Evolutionary conservation across 1,140 invertebrate genomes (phyloP), one percentile per base, ranked within the genome.

Genomic region (Drosophila mayri): DNA sequence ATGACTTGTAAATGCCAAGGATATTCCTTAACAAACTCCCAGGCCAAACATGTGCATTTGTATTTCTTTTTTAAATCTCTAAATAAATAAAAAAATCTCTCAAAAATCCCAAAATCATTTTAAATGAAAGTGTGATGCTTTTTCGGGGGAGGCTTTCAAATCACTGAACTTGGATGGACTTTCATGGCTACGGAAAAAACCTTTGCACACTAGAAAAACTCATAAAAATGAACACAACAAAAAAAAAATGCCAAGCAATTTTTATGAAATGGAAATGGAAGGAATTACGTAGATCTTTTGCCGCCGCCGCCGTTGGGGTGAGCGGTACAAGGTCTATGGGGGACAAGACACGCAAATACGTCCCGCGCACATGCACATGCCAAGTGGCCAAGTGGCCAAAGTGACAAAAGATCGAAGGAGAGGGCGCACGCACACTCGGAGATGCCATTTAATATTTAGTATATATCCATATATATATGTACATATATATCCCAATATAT

Each of bases 281-380:
- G 77, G 68, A 85, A 84, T 81, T 81, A 85, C 77, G 82, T 76
- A 84, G 82, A 85, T 84, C 72, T 85, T 79, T 85, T 49, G 81
- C 81, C 72, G 81, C 81, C 68, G 43, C 28, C 8, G 49, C 11
- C 28, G 11, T 11, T 18, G 50, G 50, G 30, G 32, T 37, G 50
- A 54, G 50, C 50, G 52, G 52, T 25, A 55, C 52, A 55, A 55
- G 52, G 52, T 55, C 52, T 38, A 44, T 18, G 28, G 37, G 8
- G n/a, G 52, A 25, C 52, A 10, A 32, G 7, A 41, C 63, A 65
- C 65, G 59, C 61, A 66, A 49, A 68, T 66, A 52, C 28, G 44
- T 44, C 46, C 35, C 52, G 35, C 20, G 52, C 52, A 38, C 52
- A 55, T 55, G 52, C 35, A 55, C 52, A 38, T 38, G 35, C 52